These are phyloP conservation scores for Melipona quadrifasciata DNA, from an alignment of 1,140 invertebrate species.

Conservation along the genomic window DNA sequence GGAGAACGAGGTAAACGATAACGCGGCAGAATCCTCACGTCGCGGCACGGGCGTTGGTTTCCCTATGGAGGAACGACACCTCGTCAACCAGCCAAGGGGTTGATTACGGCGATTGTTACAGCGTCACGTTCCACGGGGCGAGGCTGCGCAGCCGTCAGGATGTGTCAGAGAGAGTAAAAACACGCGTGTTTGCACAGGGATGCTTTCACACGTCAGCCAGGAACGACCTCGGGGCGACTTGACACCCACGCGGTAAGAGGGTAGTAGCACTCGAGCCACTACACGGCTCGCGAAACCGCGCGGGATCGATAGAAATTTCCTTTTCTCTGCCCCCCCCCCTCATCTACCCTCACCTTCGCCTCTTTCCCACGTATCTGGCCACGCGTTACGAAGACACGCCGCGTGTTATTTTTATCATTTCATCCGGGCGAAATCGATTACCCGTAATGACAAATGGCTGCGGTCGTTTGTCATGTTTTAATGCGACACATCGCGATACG, in stretches of 20 bases:
- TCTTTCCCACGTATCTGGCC: too few species aligned
- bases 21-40: neutral
- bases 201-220: constrained; percentile 39
- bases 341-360: too few species aligned
- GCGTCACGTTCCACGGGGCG: constrained; percentile 21
- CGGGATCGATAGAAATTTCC: constrained; percentile 37
- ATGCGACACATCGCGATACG: neutral
- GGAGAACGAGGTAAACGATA: neutral
- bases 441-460: neutral
- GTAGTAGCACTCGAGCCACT: constrained; percentile 40
- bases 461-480: constrained; percentile 8
- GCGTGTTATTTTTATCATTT: neutral
- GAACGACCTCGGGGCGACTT: constrained; percentile 15
- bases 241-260: constrained; percentile 30
- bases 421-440: neutral
- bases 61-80: constrained; percentile 34
- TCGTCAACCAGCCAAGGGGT: neutral
- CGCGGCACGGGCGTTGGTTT: constrained; percentile 22
- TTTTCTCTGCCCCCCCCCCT: neutral
- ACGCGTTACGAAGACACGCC: too few species aligned
- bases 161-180: constrained; percentile 41
- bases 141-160: constrained; percentile 14
- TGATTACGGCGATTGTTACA: constrained; percentile 40
- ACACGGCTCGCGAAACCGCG: neutral
- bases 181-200: constrained; percentile 36